Percentiles rank a stretch among this genome's conserved stretches.
phyloP scores from a whole-genome alignment of 2,888 invertebrate species.

The Branchellion lobata region DNA sequence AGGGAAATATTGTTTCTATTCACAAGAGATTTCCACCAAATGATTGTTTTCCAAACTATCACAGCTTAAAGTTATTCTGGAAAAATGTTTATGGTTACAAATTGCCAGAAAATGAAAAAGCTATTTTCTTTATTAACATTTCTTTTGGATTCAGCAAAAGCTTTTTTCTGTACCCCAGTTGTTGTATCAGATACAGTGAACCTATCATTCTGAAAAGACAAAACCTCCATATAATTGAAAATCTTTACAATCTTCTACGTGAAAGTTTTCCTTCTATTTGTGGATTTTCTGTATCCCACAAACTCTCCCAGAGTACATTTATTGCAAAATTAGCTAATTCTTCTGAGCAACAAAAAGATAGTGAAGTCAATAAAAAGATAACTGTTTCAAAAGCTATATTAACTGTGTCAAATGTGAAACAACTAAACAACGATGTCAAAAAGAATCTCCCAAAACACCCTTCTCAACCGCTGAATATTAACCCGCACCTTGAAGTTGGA shows the following conservation, averaged over 20 bases:
- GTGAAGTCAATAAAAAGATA: not conserved
- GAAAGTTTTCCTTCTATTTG: not conserved
- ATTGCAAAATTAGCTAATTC: not conserved
- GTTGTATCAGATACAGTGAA: not conserved
- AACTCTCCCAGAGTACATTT: not conserved
- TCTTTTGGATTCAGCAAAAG: slow-evolving; percentile 2
- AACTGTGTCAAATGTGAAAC: no score
- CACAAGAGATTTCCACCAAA: slow-evolving; percentile 8
- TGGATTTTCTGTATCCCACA: not conserved
- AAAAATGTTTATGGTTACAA: slow-evolving; percentile 14
- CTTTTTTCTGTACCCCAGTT: not conserved
- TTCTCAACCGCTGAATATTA: no score
- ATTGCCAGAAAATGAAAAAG: slow-evolving; percentile 3
- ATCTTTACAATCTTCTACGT: not conserved
- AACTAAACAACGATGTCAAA: no score
- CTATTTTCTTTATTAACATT: not conserved
- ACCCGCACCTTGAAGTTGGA: no score
- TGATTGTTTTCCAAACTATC: slow-evolving; percentile 9
- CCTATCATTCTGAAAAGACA: not conserved
- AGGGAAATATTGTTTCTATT: not conserved
- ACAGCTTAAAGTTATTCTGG: not conserved
- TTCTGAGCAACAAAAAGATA: not conserved
- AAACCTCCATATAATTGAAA: not conserved
- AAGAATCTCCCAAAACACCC: no score
- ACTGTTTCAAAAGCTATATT: no score